Percentiles rank a stretch among this genome's conserved stretches.
Conservation (phyloP, 2,113 vertebrate species). For the Colossoma macropomum region DNA sequence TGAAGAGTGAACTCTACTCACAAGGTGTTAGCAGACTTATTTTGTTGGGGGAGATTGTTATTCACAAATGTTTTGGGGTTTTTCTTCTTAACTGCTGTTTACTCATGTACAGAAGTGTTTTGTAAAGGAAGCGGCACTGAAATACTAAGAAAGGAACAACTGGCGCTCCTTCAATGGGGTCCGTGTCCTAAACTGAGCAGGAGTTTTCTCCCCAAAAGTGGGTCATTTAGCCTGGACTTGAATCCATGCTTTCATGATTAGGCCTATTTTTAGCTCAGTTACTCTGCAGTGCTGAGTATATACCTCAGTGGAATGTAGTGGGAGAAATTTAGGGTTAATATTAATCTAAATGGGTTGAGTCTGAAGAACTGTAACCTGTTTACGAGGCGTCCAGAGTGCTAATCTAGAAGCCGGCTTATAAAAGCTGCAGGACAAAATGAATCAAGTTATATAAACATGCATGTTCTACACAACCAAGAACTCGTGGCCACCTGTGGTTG, state of each 20-base stretch:
- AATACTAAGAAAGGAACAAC: background rate
- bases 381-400: background rate
- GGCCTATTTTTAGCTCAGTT: background rate
- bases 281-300: background rate
- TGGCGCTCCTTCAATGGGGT: too few relatives aligned
- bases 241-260: too few relatives aligned
- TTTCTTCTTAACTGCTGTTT: background rate
- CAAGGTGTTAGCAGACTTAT: background rate
- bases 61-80: background rate
- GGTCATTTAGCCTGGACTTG: background rate
- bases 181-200: too few relatives aligned
- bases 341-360: background rate
- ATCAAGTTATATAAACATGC: background rate
- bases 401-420: background rate
- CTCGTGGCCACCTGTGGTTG: background rate
- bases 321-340: background rate
- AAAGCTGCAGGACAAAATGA: background rate
- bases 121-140: background rate
- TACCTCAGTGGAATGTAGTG: background rate
- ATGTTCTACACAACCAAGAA: background rate
- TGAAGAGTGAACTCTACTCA: background rate
- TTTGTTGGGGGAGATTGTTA: background rate
- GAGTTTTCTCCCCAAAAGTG: background rate
- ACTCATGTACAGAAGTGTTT: background rate
- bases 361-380: background rate